Conservation (phyloP, 1,140 invertebrate genomes). For the Camponotus vicinus region DNA sequence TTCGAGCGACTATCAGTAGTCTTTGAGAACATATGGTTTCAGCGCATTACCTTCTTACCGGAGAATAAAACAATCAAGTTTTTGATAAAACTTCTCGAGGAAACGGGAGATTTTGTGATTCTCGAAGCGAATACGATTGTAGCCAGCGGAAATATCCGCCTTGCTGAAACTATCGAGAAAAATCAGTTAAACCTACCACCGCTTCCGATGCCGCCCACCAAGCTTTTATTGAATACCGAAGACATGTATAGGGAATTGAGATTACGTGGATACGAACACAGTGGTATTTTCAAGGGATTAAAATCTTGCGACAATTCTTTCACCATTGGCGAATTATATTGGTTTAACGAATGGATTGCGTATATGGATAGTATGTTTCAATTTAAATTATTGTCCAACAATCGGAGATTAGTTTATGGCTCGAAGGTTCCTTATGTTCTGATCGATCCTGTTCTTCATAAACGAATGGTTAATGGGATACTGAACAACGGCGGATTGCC, state of each 20-base stretch:
- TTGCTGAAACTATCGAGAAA: too few relatives aligned
- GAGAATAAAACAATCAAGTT: too few relatives aligned
- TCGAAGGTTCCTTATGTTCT: slow-evolving; percentile 93
- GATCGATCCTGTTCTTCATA: slow-evolving; percentile 92
- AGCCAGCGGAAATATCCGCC: too few relatives aligned
- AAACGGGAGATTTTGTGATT: too few relatives aligned
- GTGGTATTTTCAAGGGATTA: slow-evolving; percentile 94
- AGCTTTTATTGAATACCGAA: too few relatives aligned
- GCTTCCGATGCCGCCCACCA: too few relatives aligned
- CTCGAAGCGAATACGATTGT: too few relatives aligned
- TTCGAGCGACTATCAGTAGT: too few relatives aligned
- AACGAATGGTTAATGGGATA: slow-evolving; percentile 85
- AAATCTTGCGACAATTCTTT: slow-evolving; percentile 89
- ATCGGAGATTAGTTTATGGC: slow-evolving; percentile 92
- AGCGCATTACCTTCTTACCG: too few relatives aligned
- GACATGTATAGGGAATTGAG: slow-evolving; percentile 74
- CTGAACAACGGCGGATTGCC: slow-evolving; percentile 86
- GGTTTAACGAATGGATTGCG: slow-evolving; percentile 96
- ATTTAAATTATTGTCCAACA: slow-evolving; percentile 93
- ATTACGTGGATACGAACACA: slow-evolving; percentile 97
- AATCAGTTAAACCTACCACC: too few relatives aligned
- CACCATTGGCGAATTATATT: slow-evolving; percentile 89
- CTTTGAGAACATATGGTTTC: too few relatives aligned
- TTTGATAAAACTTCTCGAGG: too few relatives aligned
- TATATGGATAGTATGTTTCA: slow-evolving; percentile 98